phyloP scores from a whole-genome alignment of 2,797 vertebrate species.

The Poecile montanus region DNA sequence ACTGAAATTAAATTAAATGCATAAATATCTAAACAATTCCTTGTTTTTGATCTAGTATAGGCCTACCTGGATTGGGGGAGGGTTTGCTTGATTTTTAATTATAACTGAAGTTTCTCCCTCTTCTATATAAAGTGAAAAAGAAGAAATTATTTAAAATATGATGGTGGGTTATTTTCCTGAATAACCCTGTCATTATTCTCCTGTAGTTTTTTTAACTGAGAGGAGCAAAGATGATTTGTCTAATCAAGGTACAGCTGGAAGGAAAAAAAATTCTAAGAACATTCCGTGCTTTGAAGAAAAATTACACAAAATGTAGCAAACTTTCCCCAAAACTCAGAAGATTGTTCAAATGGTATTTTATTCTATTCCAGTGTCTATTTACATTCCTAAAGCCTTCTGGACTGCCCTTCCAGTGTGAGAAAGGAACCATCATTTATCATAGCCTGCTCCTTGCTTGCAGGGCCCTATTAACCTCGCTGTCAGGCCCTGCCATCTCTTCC shows the following conservation, averaged over 20 bases:
- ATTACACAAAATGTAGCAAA: not conserved
- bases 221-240: not conserved
- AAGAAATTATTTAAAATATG: not conserved
- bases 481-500: constrained; percentile 50
- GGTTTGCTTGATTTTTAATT: not conserved
- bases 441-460: constrained; percentile 14
- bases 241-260: not conserved
- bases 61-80: not conserved
- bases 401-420: not conserved
- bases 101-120: not conserved
- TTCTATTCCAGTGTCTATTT: not conserved
- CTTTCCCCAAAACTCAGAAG: not conserved
- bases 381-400: not conserved
- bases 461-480: constrained; percentile 16
- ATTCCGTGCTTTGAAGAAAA: not conserved
- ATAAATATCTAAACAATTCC: not conserved
- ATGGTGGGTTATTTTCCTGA: not conserved
- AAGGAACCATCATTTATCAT: constrained; percentile 48
- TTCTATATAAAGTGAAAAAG: not conserved
- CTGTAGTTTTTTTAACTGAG: not conserved
- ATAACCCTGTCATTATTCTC: not conserved
- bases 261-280: not conserved
- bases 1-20: not conserved
- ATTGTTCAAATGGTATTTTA: not conserved
- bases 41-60: not conserved